Base-by-base conservation (phyloP, 2,113 vertebrate species). In the Ptychochromis oligacanthus region DNA sequence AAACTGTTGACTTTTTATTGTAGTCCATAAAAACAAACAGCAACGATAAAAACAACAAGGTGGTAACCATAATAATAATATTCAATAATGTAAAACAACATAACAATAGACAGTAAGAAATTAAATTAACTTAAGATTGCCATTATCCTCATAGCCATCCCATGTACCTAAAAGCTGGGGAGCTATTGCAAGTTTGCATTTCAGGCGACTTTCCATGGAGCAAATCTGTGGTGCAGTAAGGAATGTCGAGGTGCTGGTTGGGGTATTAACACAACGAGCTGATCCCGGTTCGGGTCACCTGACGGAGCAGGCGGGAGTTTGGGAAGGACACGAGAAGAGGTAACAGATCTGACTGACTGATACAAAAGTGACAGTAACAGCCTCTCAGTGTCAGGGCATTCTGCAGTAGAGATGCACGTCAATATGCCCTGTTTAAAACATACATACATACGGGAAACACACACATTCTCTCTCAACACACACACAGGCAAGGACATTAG, bases 11-110 rank as follows among this genome's bases (percentile, higher is more conserved):
- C 79, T 75, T 93, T 95, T 95, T 94, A 94, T 93, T 94, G 88
- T 88, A 89, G 89, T 89, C 82, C 86, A 93, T 92, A 95, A 92
- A 93, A 95, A 94, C 90, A 89, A 93, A 93, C 90, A 92, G 80
- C 83, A 84, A 93, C 86, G 86, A 92, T 93, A 93, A 93, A 93
- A 94, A 93, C 92, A 93, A 92, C 87, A 84, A 92, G 78, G 89
- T 86, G 88, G 79, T 92, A 87, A 90, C 88, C 82, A 91, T 91
- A 87, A 93, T 90, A 88, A 89, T 91, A 83, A 87, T 81, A 91
- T 88, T 84, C 78, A 86, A 86, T 87, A 83, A 92, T 82, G 87
- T 82, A 91, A 93, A 95, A 93, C 88, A 94, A 93, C 78, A 79
- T 72, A 92, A 92, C 81, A 90, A 91, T 49, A 89, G 84, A 94